phyloP scores from a whole-genome alignment of 2,888 invertebrate genomes.

The Noctua pronuba region DNA sequence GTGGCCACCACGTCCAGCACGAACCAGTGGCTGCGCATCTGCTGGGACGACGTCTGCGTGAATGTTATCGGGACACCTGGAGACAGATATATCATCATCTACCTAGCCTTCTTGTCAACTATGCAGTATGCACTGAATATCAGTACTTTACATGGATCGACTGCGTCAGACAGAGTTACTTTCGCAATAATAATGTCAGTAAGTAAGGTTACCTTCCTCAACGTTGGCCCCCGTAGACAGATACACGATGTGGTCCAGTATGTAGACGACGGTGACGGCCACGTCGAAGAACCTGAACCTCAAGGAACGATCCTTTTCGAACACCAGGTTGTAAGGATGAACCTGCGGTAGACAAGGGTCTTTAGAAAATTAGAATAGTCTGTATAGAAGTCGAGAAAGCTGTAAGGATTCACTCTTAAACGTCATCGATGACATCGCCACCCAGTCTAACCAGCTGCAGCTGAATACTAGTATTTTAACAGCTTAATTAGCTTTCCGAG shows the following conservation, averaged over 20 bases:
- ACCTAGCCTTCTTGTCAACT: not conserved
- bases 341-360: slow-evolving; percentile 65
- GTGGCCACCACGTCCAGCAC: slow-evolving; percentile 79
- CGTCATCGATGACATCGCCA: not conserved
- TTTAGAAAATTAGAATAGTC: not conserved
- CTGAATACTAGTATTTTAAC: not conserved
- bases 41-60: slow-evolving; percentile 82
- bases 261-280: slow-evolving; percentile 74
- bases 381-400: not conserved
- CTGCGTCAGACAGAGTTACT: not conserved
- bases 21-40: slow-evolving; percentile 82
- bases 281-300: slow-evolving; percentile 81
- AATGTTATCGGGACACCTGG: slow-evolving; percentile 84
- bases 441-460: not conserved
- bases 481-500: not conserved
- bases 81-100: not conserved
- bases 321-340: slow-evolving; percentile 82
- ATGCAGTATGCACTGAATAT: not conserved
- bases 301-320: slow-evolving; percentile 67
- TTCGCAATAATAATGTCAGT: not conserved
- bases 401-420: not conserved
- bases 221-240: slow-evolving; percentile 84
- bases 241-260: slow-evolving; percentile 79
- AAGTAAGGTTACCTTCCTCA: slow-evolving; percentile 79
- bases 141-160: not conserved